Evolutionary conservation across 2,113 vertebrate species (phyloP).

Genomic region (Corvus cornix): DNA sequence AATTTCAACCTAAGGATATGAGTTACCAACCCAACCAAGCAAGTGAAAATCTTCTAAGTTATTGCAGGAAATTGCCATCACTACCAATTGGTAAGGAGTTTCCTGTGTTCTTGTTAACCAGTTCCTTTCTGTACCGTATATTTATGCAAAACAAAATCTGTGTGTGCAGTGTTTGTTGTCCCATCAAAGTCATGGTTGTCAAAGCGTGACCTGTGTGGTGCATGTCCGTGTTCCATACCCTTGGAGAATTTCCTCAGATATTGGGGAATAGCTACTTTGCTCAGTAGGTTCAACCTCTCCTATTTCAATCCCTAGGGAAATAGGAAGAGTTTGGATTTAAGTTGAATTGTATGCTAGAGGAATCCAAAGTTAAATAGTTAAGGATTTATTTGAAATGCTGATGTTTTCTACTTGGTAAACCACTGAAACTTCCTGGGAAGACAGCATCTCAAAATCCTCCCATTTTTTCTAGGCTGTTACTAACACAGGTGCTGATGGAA

Average conservation of each 20-base stretch:
- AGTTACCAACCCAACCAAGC: conserved; percentile 37
- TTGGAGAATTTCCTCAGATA: neutral
- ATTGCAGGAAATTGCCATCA: conserved; percentile 59
- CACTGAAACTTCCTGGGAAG: neutral
- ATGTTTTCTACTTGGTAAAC: neutral
- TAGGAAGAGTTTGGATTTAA: neutral
- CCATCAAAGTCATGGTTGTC: neutral
- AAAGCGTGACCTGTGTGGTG: neutral
- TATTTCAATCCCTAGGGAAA: neutral
- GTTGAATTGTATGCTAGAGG: neutral
- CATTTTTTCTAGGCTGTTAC: neutral
- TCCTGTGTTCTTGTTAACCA: conserved; percentile 35
- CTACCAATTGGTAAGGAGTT: conserved; percentile 52
- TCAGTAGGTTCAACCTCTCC: neutral
- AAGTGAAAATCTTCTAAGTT: conserved; percentile 59
- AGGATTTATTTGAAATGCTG: neutral
- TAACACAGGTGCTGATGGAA: neutral
- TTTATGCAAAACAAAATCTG: neutral
- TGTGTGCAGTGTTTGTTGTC: neutral
- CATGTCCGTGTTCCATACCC: neutral
- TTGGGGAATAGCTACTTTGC: neutral
- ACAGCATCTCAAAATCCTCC: neutral
- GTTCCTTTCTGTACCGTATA: neutral
- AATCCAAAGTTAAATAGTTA: neutral
- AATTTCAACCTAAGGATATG: conserved; percentile 48